A percentile compares a stretch with the other conserved stretches of the same genome.
Evolutionary conservation across 92 coral and sea anemone species (phyloP).

Genomic region (Pocillopora meandrina): DNA sequence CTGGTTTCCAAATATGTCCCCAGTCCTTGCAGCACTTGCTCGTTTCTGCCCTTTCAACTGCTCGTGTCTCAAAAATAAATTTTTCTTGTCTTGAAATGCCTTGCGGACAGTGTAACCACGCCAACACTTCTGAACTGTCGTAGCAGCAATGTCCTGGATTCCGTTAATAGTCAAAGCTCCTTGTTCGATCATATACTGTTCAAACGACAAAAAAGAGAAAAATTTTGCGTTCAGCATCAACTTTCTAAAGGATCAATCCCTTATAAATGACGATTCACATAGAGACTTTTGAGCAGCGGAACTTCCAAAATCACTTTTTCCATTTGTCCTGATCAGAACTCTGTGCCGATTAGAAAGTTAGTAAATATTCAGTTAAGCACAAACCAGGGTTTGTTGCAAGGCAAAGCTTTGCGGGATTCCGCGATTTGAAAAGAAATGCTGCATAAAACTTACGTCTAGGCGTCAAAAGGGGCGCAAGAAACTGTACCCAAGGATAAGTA

Average conservation of each 20-base stretch:
- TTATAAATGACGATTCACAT: not conserved
- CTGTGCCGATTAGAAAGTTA: no score
- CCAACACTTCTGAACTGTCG: conserved; percentile 80
- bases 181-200: conserved; percentile 87
- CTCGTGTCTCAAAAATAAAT: conserved; percentile 65
- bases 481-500: no score
- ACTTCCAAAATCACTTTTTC: no score
- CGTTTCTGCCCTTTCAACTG: conserved; percentile 57
- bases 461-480: no score
- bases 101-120: conserved; percentile 75
- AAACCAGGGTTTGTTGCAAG: no score
- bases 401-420: no score
- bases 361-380: no score
- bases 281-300: not conserved
- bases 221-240: not conserved
- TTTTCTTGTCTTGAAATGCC: conserved; percentile 63
- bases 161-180: conserved; percentile 91
- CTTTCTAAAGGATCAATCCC: not conserved
- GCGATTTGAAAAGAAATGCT: no score
- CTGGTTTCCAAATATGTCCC: conserved; percentile 27
- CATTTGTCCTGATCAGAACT: no score
- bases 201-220: not conserved
- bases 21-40: conserved; percentile 43
- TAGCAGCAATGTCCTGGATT: conserved; percentile 86
- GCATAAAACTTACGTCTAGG: no score